A percentile compares a stretch with the other conserved stretches of the same genome.
Conservation (phyloP, 2,113 vertebrate genomes). For the Brevimyrus niger region DNA sequence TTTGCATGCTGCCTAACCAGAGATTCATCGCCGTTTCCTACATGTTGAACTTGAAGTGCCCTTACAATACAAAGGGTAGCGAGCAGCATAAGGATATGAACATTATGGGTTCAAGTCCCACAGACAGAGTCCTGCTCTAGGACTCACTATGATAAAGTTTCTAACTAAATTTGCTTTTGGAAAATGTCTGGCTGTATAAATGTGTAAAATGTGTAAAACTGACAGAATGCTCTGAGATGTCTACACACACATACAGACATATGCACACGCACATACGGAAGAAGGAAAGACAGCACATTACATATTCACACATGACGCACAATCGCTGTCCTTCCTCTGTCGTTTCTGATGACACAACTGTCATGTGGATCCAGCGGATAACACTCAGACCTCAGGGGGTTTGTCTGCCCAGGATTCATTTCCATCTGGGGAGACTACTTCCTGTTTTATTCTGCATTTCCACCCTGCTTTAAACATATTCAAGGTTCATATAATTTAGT, state of each 20-base stretch:
- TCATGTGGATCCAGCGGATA: background rate
- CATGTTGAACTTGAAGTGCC: background rate
- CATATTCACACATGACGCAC: background rate
- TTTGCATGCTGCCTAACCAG: background rate
- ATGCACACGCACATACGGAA: background rate
- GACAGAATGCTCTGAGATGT: background rate
- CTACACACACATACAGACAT: background rate
- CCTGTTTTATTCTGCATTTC: background rate
- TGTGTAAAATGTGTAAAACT: background rate
- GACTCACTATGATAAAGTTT: background rate
- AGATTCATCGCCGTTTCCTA: background rate
- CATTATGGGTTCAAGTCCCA: background rate
- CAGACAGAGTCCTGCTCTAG: background rate
- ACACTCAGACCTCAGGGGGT: background rate
- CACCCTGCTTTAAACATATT: background rate
- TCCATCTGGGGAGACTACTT: background rate
- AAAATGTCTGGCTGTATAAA: background rate
- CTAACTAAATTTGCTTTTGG: background rate
- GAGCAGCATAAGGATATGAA: background rate
- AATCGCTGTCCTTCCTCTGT: background rate
- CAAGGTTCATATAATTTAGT: background rate
- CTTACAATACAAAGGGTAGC: background rate
- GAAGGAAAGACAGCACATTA: background rate
- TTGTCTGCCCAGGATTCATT: background rate
- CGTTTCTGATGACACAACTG: background rate